Conservation (phyloP, 2,113 vertebrate species). For the Perca flavescens region DNA sequence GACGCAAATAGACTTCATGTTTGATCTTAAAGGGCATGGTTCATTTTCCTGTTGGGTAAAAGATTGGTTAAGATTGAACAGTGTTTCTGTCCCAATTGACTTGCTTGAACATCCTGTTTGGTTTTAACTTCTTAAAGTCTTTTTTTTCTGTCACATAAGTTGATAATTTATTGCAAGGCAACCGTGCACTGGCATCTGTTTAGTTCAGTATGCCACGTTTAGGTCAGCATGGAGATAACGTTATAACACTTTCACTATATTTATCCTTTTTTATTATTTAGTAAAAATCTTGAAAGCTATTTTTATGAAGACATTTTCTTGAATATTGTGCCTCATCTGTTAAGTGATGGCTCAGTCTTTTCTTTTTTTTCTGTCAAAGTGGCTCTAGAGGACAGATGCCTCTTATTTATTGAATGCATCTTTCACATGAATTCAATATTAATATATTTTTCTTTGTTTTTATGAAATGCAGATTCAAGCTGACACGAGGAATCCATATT, state of each 20-base stretch:
- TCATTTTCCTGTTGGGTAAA: not conserved
- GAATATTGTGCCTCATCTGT: not conserved
- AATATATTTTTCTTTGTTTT: not conserved
- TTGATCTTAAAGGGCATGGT: not conserved
- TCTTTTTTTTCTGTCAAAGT: conserved; percentile 8
- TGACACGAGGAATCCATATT: not conserved
- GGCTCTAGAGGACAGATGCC: conserved; percentile 17
- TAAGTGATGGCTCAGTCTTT: conserved; percentile 18
- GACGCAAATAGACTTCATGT: not conserved
- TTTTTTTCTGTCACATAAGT: not conserved
- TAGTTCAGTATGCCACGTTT: not conserved
- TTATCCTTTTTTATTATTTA: no score
- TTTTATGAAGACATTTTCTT: not conserved
- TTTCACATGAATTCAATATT: not conserved
- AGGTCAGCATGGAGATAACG: conserved; percentile 5
- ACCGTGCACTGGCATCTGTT: not conserved
- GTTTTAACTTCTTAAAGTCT: not conserved
- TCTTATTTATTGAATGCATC: not conserved
- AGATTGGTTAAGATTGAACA: no score
- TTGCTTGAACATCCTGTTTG: not conserved
- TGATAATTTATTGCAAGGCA: no score
- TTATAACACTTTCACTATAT: not conserved
- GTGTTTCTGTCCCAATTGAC: not conserved
- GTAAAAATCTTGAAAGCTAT: not conserved
- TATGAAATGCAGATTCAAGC: not conserved